Percentiles rank a stretch among this genome's conserved stretches.
Evolutionary conservation across 2,113 vertebrate genomes (phyloP).

Genomic region (Eidolon helvum): DNA sequence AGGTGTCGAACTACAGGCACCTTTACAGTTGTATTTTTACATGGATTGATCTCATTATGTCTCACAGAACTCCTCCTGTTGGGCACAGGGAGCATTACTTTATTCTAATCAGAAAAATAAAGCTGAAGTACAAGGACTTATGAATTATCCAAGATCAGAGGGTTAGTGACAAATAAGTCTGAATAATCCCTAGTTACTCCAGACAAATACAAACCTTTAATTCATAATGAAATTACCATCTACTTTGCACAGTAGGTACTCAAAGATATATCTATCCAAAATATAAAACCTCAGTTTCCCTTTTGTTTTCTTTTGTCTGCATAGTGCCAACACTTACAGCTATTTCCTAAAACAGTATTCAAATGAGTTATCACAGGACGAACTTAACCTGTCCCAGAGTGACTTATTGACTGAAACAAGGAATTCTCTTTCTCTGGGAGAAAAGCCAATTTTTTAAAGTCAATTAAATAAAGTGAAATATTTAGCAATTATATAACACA

Average conservation of each 20-base stretch:
- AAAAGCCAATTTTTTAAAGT: background rate
- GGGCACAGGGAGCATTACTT: background rate
- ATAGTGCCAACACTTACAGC: background rate
- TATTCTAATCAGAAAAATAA: background rate
- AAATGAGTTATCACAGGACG: background rate
- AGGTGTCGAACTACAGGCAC: background rate
- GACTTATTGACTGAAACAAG: background rate
- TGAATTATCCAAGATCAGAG: background rate
- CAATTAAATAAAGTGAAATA: constrained; percentile 16
- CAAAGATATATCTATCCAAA: background rate
- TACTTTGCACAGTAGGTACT: background rate
- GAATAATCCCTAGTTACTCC: background rate
- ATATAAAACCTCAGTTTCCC: background rate
- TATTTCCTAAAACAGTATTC: background rate
- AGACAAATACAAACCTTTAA: background rate
- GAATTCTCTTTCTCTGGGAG: background rate
- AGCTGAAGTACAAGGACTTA: background rate
- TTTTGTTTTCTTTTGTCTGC: background rate
- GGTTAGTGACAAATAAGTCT: background rate
- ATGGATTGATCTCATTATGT: background rate
- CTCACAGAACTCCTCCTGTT: background rate
- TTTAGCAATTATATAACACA: background rate
- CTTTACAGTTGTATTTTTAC: background rate
- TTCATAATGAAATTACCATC: background rate
- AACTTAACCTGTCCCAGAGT: background rate